phyloP scores from a whole-genome alignment of 2,113 vertebrate genomes.

The Plestiodon gilberti region DNA sequence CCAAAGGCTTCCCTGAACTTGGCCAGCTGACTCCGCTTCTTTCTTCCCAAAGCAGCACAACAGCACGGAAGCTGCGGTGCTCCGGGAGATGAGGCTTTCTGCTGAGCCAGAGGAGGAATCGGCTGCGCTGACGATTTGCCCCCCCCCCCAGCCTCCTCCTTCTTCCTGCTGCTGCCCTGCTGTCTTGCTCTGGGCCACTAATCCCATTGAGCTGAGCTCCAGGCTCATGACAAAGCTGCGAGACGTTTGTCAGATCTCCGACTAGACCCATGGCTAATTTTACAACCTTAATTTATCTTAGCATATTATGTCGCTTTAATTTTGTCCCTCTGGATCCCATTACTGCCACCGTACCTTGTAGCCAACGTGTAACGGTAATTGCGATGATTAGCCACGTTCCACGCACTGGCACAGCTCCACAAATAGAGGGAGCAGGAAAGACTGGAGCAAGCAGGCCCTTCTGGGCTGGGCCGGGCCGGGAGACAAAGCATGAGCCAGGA shows the following conservation, averaged over 20 bases:
- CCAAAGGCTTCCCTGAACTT: neutral
- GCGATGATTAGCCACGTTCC: slow-evolving; percentile 60
- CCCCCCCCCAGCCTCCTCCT: slow-evolving; percentile 34
- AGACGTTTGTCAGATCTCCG: slow-evolving; percentile 69
- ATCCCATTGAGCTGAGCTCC: slow-evolving; percentile 57
- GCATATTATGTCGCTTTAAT: slow-evolving; percentile 67
- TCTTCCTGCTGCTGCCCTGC: slow-evolving; percentile 18
- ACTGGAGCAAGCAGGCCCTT: neutral
- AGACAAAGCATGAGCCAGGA: neutral
- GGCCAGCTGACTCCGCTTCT: neutral
- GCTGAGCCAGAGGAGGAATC: slow-evolving; percentile 35
- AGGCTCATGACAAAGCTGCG: slow-evolving; percentile 44
- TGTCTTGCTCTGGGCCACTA: slow-evolving; percentile 64
- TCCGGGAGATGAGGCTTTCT: neutral
- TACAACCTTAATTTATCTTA: slow-evolving; percentile 70
- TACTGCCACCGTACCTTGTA: slow-evolving; percentile 67
- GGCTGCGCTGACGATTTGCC: slow-evolving; percentile 42
- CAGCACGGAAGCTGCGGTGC: neutral
- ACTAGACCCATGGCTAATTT: slow-evolving; percentile 73
- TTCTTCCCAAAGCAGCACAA: neutral
- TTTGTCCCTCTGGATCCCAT: slow-evolving; percentile 66
- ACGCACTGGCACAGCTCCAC: slow-evolving; percentile 29
- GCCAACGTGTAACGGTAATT: slow-evolving; percentile 67
- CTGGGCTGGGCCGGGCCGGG: neutral
- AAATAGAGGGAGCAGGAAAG: slow-evolving; percentile 46